These are phyloP conservation scores for Potorous gilbertii DNA, from an alignment of 2,797 vertebrate species.

Conservation along the genomic window DNA sequence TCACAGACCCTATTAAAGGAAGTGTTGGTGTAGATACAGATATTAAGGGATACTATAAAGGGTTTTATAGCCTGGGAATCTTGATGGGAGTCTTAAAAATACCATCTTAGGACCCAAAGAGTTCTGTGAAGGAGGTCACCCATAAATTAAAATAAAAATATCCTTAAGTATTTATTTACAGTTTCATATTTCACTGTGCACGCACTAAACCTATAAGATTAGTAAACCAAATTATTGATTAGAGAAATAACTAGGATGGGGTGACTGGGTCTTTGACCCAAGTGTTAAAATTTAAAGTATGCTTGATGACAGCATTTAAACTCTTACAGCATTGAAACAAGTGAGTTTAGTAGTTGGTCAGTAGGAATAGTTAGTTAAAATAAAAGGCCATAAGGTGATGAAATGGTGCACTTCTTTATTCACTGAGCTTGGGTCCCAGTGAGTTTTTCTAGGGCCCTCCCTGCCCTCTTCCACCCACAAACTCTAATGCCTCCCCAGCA, in stretches of 20 bases:
- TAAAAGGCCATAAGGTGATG: not conserved
- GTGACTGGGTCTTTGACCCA: not conserved
- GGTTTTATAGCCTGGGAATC: not conserved
- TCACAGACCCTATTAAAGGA: not conserved
- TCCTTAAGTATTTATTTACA: not conserved
- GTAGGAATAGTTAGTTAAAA: not conserved
- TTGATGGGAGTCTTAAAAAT: not conserved
- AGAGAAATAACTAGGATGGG: not conserved
- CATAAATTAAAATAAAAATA: not conserved
- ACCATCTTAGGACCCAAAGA: accelerated
- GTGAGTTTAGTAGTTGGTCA: not conserved
- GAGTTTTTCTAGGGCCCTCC: not conserved
- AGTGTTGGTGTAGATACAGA: not conserved
- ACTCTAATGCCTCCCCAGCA: not conserved
- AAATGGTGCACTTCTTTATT: not conserved
- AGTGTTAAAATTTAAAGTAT: not conserved
- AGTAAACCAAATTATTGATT: not conserved
- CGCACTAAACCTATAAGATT: not conserved
- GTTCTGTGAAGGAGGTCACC: not conserved
- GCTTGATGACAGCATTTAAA: not conserved
- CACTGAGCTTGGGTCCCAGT: not conserved
- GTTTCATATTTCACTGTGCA: not conserved
- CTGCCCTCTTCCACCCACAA: not conserved
- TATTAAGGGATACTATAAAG: accelerated
- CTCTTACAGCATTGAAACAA: not conserved